Evolutionary conservation across 2,888 invertebrate species (phyloP), one percentile per base, ranked within the genome.

Genomic region (Leptura quadrifasciata): DNA sequence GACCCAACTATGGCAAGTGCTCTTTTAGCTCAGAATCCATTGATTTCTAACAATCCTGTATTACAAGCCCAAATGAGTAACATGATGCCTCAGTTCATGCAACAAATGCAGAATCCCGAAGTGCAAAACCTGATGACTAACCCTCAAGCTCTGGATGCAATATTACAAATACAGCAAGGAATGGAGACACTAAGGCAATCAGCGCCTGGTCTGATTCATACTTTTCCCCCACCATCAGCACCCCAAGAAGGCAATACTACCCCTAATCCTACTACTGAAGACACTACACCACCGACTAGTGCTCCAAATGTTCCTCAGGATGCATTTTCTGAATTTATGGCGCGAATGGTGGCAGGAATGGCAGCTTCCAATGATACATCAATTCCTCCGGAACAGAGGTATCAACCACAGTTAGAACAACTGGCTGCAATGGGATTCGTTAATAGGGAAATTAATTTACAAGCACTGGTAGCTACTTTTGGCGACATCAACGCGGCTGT

Each of bases 401-500:
- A 97, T 90, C 95, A 97, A 81, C 93, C 95, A 77, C 98, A 99
- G 89, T 90, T 99, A 83, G 98, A 99, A 86, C 98, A 98, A 89
- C 92, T 99, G 80, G 92, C 96, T 20, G 94, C 95, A 67, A 99
- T 99, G 99, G 99, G 99, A 72, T 99, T 99, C 91, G 93, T 95
- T 78, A 98, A 99, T 90, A 93, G 98, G 86, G 98, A 99, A 87
- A 98, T 98, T 79, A 99, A 99, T 91, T 92, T 99, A 87, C 97
- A 98, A 94, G 99, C 99, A 77, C 92, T 99, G 87, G 94, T 95
- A 86, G 98, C 98, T 79, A 98, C 98, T 71, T 97, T 97, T 89
- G 99, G 99, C 76, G 99, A 99, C 90, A 96, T 99, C 85, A 98
- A 98, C 90, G 98, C 97, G 64, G 99, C 99, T 68, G 96, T 99